phyloP scores from a whole-genome alignment of 2,888 invertebrate genomes.

The Eueremaeus valkanovi region DNA sequence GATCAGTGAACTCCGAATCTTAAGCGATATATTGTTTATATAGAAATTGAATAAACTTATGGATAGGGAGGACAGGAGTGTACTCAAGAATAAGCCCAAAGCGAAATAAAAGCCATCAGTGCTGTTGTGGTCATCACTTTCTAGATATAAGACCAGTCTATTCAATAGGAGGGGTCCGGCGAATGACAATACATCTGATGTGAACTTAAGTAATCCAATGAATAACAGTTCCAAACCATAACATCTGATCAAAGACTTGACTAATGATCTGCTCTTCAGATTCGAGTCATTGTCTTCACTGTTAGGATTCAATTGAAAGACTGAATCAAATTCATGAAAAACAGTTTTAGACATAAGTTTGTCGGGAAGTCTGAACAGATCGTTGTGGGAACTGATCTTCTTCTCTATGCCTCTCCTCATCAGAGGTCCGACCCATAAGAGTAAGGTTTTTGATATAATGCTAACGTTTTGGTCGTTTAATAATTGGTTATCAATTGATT shows the following conservation, averaged over 20 bases:
- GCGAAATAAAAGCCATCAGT: slow-evolving; percentile 57
- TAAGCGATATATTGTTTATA: slow-evolving; percentile 75
- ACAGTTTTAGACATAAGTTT: slow-evolving; percentile 20
- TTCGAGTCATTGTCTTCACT: neutral
- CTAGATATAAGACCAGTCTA: slow-evolving; percentile 71
- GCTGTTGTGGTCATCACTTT: slow-evolving; percentile 57
- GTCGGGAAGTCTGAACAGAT: slow-evolving; percentile 35
- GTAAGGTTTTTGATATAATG: slow-evolving; percentile 68
- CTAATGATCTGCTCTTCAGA: slow-evolving; percentile 51
- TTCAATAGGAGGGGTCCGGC: slow-evolving; percentile 83
- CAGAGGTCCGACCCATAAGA: slow-evolving; percentile 81
- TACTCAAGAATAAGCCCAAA: slow-evolving; percentile 61
- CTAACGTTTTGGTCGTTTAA: slow-evolving; percentile 65
- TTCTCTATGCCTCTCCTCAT: slow-evolving; percentile 65
- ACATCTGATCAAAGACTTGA: slow-evolving; percentile 67
- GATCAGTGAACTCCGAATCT: slow-evolving; percentile 79
- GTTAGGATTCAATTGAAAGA: slow-evolving; percentile 2
- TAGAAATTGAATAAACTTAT: slow-evolving; percentile 85
- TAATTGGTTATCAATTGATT: slow-evolving; percentile 32
- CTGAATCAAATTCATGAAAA: neutral
- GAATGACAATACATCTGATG: slow-evolving; percentile 78
- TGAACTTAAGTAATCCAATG: slow-evolving; percentile 74
- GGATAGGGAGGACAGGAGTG: slow-evolving; percentile 70
- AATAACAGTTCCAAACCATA: slow-evolving; percentile 78
- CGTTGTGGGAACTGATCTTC: slow-evolving; percentile 28